Conservation (phyloP, 2,113 vertebrate genomes). For the Bettongia penicillata region DNA sequence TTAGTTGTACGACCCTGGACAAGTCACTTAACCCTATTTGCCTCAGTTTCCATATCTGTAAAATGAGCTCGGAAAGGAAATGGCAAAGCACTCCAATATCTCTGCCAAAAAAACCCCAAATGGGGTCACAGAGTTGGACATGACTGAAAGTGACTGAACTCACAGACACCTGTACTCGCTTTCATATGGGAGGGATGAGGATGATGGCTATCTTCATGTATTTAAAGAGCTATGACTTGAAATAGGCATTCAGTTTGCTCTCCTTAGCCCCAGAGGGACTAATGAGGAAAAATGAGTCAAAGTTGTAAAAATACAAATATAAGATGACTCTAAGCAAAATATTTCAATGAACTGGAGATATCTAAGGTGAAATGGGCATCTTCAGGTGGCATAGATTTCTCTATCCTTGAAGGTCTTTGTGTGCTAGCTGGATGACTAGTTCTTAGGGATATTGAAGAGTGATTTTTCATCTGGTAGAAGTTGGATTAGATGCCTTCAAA, state of each 20-base stretch:
- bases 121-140: not conserved
- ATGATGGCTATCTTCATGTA: not conserved
- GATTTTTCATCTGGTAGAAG: not conserved
- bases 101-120: not conserved
- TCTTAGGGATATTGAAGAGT: not conserved
- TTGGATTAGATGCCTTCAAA: not conserved
- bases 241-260: not conserved
- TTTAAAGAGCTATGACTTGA: not conserved
- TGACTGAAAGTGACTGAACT: not conserved
- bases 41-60: not conserved
- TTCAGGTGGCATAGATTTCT: not conserved
- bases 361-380: not conserved
- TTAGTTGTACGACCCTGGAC: not conserved
- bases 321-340: not conserved
- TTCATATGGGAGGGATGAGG: not conserved
- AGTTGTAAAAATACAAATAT: not conserved
- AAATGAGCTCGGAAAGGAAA: not conserved
- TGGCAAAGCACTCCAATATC: not conserved
- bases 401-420: not conserved
- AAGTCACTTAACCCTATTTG: not conserved
- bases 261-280: not conserved
- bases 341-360: not conserved
- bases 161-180: not conserved
- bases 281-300: not conserved
- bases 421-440: not conserved